Evolutionary conservation across 2,113 vertebrate species (phyloP), one percentile per base, ranked within the genome.

Genomic region (Sakesphorus luctuosus): DNA sequence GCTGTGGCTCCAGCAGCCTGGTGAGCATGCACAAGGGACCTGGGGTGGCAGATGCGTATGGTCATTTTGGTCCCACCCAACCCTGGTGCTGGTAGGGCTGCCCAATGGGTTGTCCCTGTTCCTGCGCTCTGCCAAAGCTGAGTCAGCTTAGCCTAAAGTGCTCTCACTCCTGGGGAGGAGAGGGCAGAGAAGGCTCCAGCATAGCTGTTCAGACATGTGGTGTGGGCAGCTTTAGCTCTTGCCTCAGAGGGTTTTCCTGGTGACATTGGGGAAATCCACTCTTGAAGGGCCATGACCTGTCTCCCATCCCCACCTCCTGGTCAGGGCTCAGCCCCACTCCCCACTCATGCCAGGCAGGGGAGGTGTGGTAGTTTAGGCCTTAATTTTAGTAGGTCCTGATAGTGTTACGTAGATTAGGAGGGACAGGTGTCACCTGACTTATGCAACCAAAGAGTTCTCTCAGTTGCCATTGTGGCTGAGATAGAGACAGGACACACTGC

Each of bases 41-140:
- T 28, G 13, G 35, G 46, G n/a, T 5, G 3, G 46, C 55, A n/a
- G 56, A 26, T 43, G 20, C 44, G 49, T 33, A 3, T 0, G 3
- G 11, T 50, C 71, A 36, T 0, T 0, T 33, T 3, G 14, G 17
- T 40, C 4, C 28, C 0, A 0, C 25, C 10, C 1, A 1, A 29
- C 19, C 49, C n/a, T 25, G 31, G 13, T n/a, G 35, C 71, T 78
- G 46, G 14, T 33, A 25, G 44, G 36, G 55, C 44, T 73, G 75
- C 28, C 38, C 2, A 25, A 4, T 65, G 31, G 10, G 2, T 2
- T 47, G n/a, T 52, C 18, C 33, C 33, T 35, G 4, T 12, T 47
- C 19, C 68, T 4, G 9, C 44, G 21, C 38, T 9, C 17, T 49
- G 44, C 44, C 3, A 4, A 4, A 84, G 58, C 17, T 6, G 5